These are phyloP conservation scores for Caenorhabditis wallacei DNA, from an alignment of 2,888 invertebrate species.

Conservation along the genomic window DNA sequence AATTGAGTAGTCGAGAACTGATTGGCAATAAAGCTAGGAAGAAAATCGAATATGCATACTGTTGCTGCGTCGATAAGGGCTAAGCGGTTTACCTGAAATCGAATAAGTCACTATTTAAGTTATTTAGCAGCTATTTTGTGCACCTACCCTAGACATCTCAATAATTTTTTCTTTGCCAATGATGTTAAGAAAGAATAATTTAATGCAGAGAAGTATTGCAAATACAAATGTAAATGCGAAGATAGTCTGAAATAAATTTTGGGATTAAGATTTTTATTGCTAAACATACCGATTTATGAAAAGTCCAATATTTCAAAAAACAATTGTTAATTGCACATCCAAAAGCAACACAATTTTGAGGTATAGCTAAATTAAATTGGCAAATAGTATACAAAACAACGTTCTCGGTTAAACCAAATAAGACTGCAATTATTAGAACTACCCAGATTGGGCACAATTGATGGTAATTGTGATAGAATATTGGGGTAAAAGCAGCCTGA, in stretches of 20 bases:
- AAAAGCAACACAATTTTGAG: slow-evolving; percentile 33
- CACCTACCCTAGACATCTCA: slow-evolving; percentile 23
- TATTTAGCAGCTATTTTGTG: background rate
- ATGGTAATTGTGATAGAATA: slow-evolving; percentile 40
- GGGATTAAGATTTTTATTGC: too few relatives aligned
- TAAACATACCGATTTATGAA: slow-evolving; percentile 54
- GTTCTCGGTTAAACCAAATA: slow-evolving; percentile 40
- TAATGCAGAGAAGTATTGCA: slow-evolving; percentile 15
- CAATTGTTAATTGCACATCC: slow-evolving; percentile 53
- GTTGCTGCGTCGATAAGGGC: slow-evolving; percentile 21
- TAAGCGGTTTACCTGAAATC: slow-evolving; percentile 31
- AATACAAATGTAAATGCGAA: slow-evolving; percentile 32
- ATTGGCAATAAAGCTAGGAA: slow-evolving; percentile 35
- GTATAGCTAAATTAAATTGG: slow-evolving; percentile 35
- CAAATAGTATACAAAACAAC: slow-evolving; percentile 43
- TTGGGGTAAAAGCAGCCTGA: slow-evolving; percentile 48
- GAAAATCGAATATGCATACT: slow-evolving; percentile 26
- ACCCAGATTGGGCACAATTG: slow-evolving; percentile 2
- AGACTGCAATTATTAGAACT: slow-evolving; percentile 9
- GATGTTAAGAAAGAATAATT: slow-evolving; percentile 39
- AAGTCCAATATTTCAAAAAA: slow-evolving; percentile 50
- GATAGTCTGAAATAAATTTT: too few relatives aligned
- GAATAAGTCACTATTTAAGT: background rate
- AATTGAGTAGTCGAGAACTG: slow-evolving; percentile 5
- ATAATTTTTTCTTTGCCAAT: background rate